Evolutionary conservation across 1,140 invertebrate genomes (phyloP), one percentile per base, ranked within the genome.

Genomic region (Bombus balteatus): DNA sequence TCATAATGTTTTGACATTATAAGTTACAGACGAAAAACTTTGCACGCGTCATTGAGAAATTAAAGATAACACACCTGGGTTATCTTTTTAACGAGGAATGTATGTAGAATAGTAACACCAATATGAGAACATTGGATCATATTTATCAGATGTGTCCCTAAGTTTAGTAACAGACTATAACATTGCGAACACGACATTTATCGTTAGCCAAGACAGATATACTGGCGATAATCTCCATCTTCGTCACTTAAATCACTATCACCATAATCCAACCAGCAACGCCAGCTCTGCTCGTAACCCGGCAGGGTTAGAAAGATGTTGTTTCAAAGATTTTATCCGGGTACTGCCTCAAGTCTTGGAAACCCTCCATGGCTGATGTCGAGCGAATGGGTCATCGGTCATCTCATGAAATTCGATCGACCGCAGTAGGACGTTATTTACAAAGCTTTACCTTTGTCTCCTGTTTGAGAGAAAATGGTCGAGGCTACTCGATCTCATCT

Each of bases 351-450:
- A n/a, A 81, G 74, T 47, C 59, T 53, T 6, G 47, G 34, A 43
- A 74, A 39, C n/a, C 68, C 28, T 53, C 3, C 15, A 15, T 18
- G 53, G 62, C 15, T 22, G 41, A 81, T 59, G 84, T 57, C 62
- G n/a, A 57, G 28, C 57, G 34, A 28, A 41, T 13, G 59, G 43
- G 25, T 81, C 70, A 85, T 85, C 78, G 83, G 83, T 85, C 83
- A 85, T 81, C 65, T 70, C 34, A 13, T 65, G 83, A 81, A 81
- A 85, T 32, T 73, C 83, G 83, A 85, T 62, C 83, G 76, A 25
- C 18, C 82, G 22, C 76, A 41, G 83, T 66, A n/a, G 59, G 57
- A 47, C 57, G 57, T 81, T 81, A 71, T 85, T 81, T 85, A 81
- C 70, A 74, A 43, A 68, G 78, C 28, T 59, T 39, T 28, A 22